These are phyloP conservation scores for Diachasma alloeum DNA, from an alignment of 1,140 invertebrate genomes.

Conservation along the genomic window DNA sequence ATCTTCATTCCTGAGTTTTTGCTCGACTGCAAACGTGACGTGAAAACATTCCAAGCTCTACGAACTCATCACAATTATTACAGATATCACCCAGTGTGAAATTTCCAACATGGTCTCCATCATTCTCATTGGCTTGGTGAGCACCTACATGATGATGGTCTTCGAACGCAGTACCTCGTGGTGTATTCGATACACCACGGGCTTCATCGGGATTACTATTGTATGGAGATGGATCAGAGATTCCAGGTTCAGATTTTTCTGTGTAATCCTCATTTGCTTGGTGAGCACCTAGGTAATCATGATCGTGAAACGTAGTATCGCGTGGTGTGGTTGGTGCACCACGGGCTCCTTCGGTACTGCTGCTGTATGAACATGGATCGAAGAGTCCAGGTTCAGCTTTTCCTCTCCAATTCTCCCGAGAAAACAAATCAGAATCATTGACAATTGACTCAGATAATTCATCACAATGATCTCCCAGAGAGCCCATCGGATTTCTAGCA, in stretches of 20 bases:
- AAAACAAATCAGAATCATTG: not conserved
- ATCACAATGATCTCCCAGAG: not conserved
- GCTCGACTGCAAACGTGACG: not conserved
- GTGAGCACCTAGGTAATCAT: too few relatives aligned
- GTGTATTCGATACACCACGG: not conserved
- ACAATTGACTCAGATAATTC: not conserved
- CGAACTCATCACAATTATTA: not conserved
- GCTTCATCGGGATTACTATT: too few relatives aligned
- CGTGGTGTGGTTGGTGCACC: too few relatives aligned
- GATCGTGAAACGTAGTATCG: too few relatives aligned
- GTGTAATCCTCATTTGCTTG: too few relatives aligned
- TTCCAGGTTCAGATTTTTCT: too few relatives aligned
- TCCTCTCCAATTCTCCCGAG: slow-evolving; percentile 1
- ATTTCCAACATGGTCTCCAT: not conserved
- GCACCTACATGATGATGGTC: not conserved
- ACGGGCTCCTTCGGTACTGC: too few relatives aligned
- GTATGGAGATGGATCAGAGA: too few relatives aligned
- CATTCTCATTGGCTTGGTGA: not conserved
- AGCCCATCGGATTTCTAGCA: not conserved
- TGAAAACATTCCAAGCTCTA: not conserved
- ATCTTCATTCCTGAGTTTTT: too few relatives aligned
- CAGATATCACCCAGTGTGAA: not conserved
- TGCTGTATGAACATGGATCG: not conserved
- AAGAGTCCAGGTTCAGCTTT: not conserved
- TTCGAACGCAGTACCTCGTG: too few relatives aligned